These are phyloP conservation scores for Ceuthmochares aereus DNA, from an alignment of 2,113 vertebrate genomes.

Conservation along the genomic window DNA sequence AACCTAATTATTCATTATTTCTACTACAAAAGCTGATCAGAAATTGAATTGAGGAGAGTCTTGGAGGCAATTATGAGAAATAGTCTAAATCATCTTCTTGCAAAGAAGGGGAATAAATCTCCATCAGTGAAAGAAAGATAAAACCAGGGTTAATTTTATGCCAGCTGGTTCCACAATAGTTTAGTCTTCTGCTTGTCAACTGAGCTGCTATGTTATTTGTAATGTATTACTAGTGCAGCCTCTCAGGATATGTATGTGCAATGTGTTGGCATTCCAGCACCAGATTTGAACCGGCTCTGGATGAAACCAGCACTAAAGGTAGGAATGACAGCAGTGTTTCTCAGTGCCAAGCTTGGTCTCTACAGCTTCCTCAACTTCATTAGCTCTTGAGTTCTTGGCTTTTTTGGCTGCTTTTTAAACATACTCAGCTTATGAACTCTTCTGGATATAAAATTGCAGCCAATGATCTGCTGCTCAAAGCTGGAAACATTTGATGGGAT, in stretches of 20 bases:
- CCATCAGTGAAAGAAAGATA: not conserved
- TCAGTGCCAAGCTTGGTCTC: not conserved
- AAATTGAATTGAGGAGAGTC: not conserved
- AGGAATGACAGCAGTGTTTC: not conserved
- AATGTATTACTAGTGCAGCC: not conserved
- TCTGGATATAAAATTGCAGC: not conserved
- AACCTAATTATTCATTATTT: not conserved
- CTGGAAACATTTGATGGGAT: constrained; percentile 18
- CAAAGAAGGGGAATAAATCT: constrained; percentile 9
- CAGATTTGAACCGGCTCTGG: rapidly evolving
- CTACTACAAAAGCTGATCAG: not conserved
- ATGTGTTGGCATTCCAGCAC: not conserved
- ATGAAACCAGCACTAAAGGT: not conserved
- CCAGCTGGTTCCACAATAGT: not conserved
- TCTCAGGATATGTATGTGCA: not conserved
- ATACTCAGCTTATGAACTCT: not conserved
- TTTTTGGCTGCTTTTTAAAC: constrained; percentile 23
- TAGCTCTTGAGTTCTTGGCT: constrained; percentile 15
- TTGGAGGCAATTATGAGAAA: not conserved
- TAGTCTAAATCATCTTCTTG: not conserved
- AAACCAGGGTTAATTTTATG: constrained; percentile 37
- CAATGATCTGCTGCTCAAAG: not conserved
- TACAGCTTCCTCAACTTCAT: not conserved
- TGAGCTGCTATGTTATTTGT: not conserved
- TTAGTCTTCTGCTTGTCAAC: not conserved